These are phyloP conservation scores for Alitta virens DNA, from an alignment of 2,888 invertebrate genomes.

Conservation along the genomic window DNA sequence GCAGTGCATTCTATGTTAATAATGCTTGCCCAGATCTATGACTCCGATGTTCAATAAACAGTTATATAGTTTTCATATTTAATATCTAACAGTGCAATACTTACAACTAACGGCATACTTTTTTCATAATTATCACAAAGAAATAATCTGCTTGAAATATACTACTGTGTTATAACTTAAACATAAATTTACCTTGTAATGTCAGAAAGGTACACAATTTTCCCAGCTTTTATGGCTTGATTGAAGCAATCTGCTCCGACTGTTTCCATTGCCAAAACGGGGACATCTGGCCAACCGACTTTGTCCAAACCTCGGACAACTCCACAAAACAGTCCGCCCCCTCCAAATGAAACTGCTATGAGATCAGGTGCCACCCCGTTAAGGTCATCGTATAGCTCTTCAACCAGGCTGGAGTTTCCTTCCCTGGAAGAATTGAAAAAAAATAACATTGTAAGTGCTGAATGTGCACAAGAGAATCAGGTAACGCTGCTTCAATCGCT, in stretches of 20 bases:
- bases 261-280: slow-evolving; percentile 60
- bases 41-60: too few relatives aligned
- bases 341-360: slow-evolving; percentile 59
- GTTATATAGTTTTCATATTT: too few relatives aligned
- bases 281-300: slow-evolving; percentile 54
- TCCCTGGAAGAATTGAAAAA: slow-evolving; percentile 47
- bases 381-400: slow-evolving; percentile 56
- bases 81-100: too few relatives aligned
- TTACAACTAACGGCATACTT: too few relatives aligned
- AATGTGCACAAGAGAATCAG: too few relatives aligned
- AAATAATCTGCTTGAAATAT: too few relatives aligned
- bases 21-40: too few relatives aligned
- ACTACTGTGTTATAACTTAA: too few relatives aligned
- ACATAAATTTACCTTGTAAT: slow-evolving; percentile 58
- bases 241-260: slow-evolving; percentile 58
- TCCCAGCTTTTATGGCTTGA: slow-evolving; percentile 54
- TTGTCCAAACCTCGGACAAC: slow-evolving; percentile 33
- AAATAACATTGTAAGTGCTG: too few relatives aligned
- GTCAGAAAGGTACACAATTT: slow-evolving; percentile 52
- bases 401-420: slow-evolving; percentile 57
- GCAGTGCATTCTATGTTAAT: too few relatives aligned
- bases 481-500: too few relatives aligned
- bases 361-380: slow-evolving; percentile 51
- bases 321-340: slow-evolving; percentile 59
- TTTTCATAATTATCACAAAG: too few relatives aligned